phyloP scores from a whole-genome alignment of 2,797 vertebrate species.

The Mus spretus region DNA sequence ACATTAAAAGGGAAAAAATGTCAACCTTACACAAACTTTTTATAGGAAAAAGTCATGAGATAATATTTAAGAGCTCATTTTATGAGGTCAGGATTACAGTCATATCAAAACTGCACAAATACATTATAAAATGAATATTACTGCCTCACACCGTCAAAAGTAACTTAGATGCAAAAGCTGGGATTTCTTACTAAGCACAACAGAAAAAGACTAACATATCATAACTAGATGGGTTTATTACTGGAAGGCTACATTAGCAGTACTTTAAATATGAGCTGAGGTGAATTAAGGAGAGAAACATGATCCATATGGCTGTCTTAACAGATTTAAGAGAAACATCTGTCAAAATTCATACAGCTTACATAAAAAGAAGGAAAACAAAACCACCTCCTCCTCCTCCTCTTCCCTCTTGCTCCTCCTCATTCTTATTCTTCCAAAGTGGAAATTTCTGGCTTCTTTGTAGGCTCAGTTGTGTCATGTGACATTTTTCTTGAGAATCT shows the following conservation, averaged over 20 bases:
- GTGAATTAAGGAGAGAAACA: slow-evolving; percentile 44
- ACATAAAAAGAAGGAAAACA: background rate
- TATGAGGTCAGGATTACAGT: slow-evolving; percentile 23
- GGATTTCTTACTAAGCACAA: slow-evolving; percentile 3
- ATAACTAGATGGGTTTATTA: background rate
- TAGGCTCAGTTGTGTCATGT: too few species aligned
- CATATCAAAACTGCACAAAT: background rate
- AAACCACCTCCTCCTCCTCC: too few species aligned
- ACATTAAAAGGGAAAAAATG: slow-evolving; percentile 47
- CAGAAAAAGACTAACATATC: background rate
- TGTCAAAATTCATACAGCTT: slow-evolving; percentile 16
- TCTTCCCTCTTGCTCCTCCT: too few species aligned
- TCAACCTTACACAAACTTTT: background rate
- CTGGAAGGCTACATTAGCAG: background rate
- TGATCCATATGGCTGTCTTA: background rate
- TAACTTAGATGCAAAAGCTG: background rate
- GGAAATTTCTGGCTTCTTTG: too few species aligned
- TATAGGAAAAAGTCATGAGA: background rate
- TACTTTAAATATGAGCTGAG: background rate
- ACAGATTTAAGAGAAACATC: background rate
- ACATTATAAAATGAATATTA: background rate
- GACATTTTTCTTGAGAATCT: too few species aligned
- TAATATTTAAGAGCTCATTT: background rate
- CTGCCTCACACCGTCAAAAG: background rate
- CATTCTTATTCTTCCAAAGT: too few species aligned